Base-by-base conservation (phyloP, 2,113 vertebrate genomes). In the Triplophysa siluroides region DNA sequence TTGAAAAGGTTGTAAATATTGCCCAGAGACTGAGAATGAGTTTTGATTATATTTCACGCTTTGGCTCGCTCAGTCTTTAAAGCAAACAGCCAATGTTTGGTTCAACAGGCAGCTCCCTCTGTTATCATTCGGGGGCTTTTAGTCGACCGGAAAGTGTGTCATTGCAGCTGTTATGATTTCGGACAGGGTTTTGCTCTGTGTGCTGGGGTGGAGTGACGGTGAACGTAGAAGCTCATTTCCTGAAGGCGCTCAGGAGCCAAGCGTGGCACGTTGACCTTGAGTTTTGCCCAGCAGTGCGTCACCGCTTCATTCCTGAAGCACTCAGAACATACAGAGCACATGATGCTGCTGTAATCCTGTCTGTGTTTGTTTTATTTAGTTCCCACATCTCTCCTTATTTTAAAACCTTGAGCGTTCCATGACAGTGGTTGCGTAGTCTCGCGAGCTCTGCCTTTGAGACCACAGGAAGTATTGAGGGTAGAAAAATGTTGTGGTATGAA, bases 211-310 rank as follows among this genome's bases (percentile, higher is more conserved):
- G 47, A 43, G 54, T 38, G 33, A 54, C 41, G 50, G 58, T 66
- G 58, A 67, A 11, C 58, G 21, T 63, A 12, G 64, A 73, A 61
- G 41, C 79, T 81, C 71, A 68, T 83, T 86, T 86, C 76, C 82
- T 81, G 76, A 76, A 68, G 71, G 79, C n/a, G 60, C 29, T 52
- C 12, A 1, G 63, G 11, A 72, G 72, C 68, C 56, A 66, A 83
- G 70, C 52, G 50, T 52, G 41, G 69, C 26, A 50, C 6, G 11
- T 8, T 76, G 80, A 76, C 80, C 80, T 43, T 16, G 19, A 50
- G 72, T 21, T 58, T 19, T 58, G 76, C 38, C 72, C 54, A 54
- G 73, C 60, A 26, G 4, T 76, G 73, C 73, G 52, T 76, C 43
- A 63, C 56, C 24, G 8, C 62, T 71, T 54, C 64, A 64, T 54